These are phyloP conservation scores for Latrodectus hesperus DNA, from an alignment of 2,888 invertebrate species.

Conservation along the genomic window DNA sequence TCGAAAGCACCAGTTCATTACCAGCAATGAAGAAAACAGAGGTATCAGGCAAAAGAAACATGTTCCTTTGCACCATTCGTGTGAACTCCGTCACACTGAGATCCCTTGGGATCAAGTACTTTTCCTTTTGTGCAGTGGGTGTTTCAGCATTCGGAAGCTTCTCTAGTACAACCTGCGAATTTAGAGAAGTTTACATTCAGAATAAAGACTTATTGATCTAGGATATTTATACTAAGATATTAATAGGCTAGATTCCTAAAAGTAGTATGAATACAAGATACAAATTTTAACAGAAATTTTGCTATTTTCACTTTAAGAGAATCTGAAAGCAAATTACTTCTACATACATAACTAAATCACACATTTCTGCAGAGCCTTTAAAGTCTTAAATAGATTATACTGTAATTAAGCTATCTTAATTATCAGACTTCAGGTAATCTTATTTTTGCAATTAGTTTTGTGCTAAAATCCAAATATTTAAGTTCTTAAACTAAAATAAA, in stretches of 20 bases:
- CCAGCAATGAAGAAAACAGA: slow-evolving; percentile 16
- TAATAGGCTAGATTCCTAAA: no score
- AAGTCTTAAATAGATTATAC: not conserved
- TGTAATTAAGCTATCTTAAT: no score
- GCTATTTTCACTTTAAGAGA: no score
- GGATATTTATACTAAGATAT: no score
- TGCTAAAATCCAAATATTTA: not conserved
- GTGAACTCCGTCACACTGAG: slow-evolving; percentile 26
- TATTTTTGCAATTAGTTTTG: not conserved
- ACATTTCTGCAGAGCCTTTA: not conserved
- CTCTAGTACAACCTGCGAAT: slow-evolving; percentile 47
- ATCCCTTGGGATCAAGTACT: slow-evolving; percentile 37
- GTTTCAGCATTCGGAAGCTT: slow-evolving; percentile 15
- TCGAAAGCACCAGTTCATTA: slow-evolving; percentile 22
- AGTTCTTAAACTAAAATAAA: not conserved
- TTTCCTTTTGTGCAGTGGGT: slow-evolving; percentile 56
- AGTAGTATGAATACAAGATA: no score
- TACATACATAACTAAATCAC: no score
- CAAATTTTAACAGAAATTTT: no score
- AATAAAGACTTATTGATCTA: not conserved
- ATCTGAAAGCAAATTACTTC: no score
- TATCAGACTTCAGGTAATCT: no score
- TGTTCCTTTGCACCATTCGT: slow-evolving; percentile 28
- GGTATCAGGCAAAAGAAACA: slow-evolving; percentile 35
- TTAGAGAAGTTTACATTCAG: not conserved